Evolutionary conservation across 64 coral and sea anemone genomes (phyloP).

Genomic region (Cladopsammia gracilis): DNA sequence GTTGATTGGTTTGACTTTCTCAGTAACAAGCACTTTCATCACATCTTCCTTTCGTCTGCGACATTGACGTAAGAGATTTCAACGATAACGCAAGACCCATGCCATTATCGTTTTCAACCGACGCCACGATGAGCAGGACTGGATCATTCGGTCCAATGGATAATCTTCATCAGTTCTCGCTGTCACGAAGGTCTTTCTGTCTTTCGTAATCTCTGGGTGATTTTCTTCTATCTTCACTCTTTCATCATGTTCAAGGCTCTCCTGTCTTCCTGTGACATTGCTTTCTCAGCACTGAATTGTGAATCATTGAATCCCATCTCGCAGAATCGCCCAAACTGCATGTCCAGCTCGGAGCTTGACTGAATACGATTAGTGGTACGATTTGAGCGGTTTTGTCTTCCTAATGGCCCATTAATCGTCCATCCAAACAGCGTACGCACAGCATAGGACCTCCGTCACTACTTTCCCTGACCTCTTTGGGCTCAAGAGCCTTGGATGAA

Average conservation of each 20-base stretch:
- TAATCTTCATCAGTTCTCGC: constrained; percentile 2
- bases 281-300: not conserved
- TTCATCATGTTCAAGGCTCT: not conserved
- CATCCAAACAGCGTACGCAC: constrained; percentile 36
- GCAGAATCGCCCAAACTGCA: not conserved
- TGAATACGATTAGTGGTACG: not conserved
- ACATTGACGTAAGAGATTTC: constrained; percentile 10
- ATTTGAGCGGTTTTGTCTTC: constrained; percentile 1
- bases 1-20: not conserved
- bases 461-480: constrained; percentile 18
- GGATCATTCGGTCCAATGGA: not conserved
- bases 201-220: not conserved
- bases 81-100: not conserved
- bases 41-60: not conserved
- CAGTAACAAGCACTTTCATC: not conserved
- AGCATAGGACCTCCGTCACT: constrained; percentile 48
- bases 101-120: not conserved
- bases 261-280: not conserved
- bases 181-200: not conserved
- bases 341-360: not conserved
- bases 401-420: constrained; percentile 69
- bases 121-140: not conserved
- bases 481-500: constrained; percentile 34
- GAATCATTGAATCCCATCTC: not conserved
- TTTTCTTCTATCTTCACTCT: constrained; percentile 1